phyloP scores from a whole-genome alignment of 2,888 invertebrate species.

The Zhuqinia jingwanae region DNA sequence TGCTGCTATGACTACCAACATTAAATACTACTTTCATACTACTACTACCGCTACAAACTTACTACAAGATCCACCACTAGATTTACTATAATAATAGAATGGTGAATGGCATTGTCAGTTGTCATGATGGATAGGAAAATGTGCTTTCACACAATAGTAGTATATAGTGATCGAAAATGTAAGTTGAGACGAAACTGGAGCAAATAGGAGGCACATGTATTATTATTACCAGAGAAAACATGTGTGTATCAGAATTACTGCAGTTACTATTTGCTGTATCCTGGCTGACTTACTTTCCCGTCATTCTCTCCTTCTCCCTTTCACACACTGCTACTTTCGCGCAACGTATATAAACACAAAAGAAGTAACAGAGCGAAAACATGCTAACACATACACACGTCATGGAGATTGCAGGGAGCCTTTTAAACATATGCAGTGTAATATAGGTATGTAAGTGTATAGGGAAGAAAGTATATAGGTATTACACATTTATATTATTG shows the following conservation, averaged over 20 bases:
- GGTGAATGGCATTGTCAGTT: not conserved
- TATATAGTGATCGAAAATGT: not conserved
- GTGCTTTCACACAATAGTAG: too few relatives aligned
- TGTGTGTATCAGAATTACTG: conserved; percentile 23
- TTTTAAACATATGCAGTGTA: not conserved
- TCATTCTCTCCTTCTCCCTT: not conserved
- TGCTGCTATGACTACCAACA: not conserved
- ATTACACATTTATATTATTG: too few relatives aligned
- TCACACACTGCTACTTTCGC: not conserved
- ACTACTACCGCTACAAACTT: not conserved
- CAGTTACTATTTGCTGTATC: conserved; percentile 21
- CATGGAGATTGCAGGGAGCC: not conserved
- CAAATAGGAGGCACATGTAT: conserved; percentile 25
- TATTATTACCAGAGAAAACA: not conserved
- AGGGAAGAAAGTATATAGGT: not conserved
- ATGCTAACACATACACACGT: conserved; percentile 9
- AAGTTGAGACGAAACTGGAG: conserved; percentile 23
- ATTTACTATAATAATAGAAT: conserved; percentile 26
- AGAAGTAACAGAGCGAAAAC: conserved; percentile 13
- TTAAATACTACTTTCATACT: conserved; percentile 22
- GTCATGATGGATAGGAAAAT: too few relatives aligned
- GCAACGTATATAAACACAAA: conserved; percentile 4
- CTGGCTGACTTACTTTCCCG: not conserved
- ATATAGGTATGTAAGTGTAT: not conserved
- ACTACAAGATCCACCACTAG: not conserved